Evolutionary conservation across 2,797 vertebrate genomes (phyloP).

Genomic region (Phataginus tricuspis): DNA sequence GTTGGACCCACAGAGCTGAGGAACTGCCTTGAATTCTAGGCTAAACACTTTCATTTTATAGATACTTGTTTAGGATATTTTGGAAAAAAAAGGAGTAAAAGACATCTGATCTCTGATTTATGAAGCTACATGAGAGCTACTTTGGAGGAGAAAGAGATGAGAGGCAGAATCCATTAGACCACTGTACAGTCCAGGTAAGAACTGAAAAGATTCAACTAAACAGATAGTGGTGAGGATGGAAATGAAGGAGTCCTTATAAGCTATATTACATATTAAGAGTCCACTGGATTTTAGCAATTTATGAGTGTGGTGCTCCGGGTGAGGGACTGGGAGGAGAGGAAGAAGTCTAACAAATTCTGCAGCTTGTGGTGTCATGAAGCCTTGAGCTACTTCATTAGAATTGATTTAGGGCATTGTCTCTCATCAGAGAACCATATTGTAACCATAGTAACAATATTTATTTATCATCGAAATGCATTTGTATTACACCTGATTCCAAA

Average conservation of each 20-base stretch:
- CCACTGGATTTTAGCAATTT: not conserved
- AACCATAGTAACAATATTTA: slow-evolving; percentile 52
- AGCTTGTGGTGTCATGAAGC: not conserved
- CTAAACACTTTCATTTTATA: not conserved
- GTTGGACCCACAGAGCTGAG: not conserved
- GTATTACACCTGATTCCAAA: slow-evolving; percentile 43
- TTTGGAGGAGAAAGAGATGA: not conserved
- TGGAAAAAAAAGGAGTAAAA: not conserved
- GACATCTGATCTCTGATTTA: not conserved
- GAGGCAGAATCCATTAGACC: not conserved
- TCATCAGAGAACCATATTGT: slow-evolving; percentile 42
- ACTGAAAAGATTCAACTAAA: slow-evolving; percentile 3
- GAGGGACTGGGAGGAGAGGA: not conserved
- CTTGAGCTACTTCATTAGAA: slow-evolving; percentile 8
- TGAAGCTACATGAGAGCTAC: not conserved
- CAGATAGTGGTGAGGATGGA: not conserved
- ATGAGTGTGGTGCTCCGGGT: not conserved
- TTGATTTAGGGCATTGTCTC: not conserved
- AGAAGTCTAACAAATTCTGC: not conserved
- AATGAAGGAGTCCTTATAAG: not conserved
- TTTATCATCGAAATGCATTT: slow-evolving; percentile 60
- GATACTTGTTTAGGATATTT: not conserved
- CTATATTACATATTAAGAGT: not conserved
- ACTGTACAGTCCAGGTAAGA: not conserved
- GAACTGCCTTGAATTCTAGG: not conserved